Conservation (phyloP, 2,888 invertebrate species). For the Orthosia gracilis region DNA sequence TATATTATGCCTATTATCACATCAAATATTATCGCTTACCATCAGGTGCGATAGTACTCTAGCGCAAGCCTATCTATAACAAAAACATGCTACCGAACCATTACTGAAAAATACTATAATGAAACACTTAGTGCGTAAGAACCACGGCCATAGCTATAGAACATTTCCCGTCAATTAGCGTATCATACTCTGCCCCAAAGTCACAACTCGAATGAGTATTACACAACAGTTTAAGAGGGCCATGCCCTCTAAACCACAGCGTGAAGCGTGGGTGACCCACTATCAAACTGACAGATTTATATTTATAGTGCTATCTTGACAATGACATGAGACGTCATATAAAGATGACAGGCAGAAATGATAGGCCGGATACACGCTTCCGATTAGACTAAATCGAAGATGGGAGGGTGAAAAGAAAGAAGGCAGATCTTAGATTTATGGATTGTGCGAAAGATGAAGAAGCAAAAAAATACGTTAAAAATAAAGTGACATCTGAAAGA, state of each 20-base stretch:
- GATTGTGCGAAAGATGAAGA: not conserved
- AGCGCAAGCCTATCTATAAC: too few relatives aligned
- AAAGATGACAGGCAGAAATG: constrained; percentile 25
- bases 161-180: constrained; percentile 24
- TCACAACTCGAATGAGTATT: constrained; percentile 9
- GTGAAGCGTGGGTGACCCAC: constrained; percentile 47
- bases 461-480: not conserved
- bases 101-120: not conserved
- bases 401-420: not conserved
- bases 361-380: constrained; percentile 9
- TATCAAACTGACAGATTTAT: constrained; percentile 41
- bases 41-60: too few relatives aligned
- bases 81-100: not conserved
- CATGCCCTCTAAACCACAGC: constrained; percentile 48
- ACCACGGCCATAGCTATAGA: not conserved
- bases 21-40: not conserved
- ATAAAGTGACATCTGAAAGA: not conserved
- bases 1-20: not conserved
- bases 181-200: constrained; percentile 11
- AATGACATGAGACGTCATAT: constrained; percentile 34
- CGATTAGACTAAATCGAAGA: constrained; percentile 8
- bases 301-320: constrained; percentile 39
- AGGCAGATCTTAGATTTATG: not conserved
- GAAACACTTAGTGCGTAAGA: not conserved
- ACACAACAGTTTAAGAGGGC: constrained; percentile 25